Base-by-base conservation (phyloP, 1,140 invertebrate genomes). In the Pseudachorutes palmiensis region DNA sequence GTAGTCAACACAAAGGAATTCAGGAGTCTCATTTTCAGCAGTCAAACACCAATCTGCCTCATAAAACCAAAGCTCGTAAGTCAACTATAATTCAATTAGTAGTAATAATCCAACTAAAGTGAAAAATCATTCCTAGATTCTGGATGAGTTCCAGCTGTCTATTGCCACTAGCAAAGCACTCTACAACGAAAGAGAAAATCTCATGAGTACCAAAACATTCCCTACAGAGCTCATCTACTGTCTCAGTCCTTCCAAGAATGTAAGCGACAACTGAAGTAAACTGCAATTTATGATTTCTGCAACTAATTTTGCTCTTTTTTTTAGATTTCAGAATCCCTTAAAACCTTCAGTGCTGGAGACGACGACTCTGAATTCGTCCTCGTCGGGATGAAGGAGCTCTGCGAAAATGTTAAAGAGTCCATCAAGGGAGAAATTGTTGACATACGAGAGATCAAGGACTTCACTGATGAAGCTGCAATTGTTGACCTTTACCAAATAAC, bases 91-190 rank as follows among this genome's bases (percentile, higher is more conserved):
- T 41, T 24, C 22, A 28, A 24, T 65, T 31, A 2, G 19, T 28
- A 22, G 24, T n/a, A 62, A 58, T 36, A 24, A 59, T 41, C 19
- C 30, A 1, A 22, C 31, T 67, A 12, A 3, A 55, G 24, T 58
- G 28, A 63, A 9, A 5, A 55, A 55, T 64, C 30, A 65, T 22
- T 33, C 2, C 48, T 63, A 87, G 31, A 82, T 89, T 67, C 71
- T 82, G 2, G 83, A 87, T 77, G 79, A 82, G 9, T 83, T 88
- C 72, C 87, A 88, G 81, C 75, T 87, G 1, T 78, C 79, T 2
- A 80, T 87, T 0, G 86, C 87, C 2, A 84, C 84, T 0, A 88
- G 88, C 72, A 86, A 84, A 77, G 85, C 87, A n/a, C 78, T 80
- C 0, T 67, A 83, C 1, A 79, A 80, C 12, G 77, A 81, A 62